Evolutionary conservation across 1,140 invertebrate species (phyloP).

Genomic region (Drosophila sp.): DNA sequence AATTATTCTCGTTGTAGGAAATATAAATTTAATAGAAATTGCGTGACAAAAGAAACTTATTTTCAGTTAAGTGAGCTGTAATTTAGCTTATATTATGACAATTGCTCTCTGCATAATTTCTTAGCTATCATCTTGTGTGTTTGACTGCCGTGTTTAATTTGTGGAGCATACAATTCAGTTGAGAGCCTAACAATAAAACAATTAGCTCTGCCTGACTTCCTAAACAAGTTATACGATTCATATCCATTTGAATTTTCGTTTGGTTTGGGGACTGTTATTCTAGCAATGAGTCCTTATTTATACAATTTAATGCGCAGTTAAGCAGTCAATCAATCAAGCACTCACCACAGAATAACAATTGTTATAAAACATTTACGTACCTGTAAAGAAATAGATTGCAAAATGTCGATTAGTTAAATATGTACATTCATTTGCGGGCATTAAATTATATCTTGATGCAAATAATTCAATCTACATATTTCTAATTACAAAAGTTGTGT

Average conservation of each 20-base stretch:
- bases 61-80: conserved; percentile 13
- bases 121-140: not conserved
- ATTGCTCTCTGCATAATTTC: conserved; percentile 1
- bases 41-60: conserved; percentile 13
- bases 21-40: conserved; percentile 5
- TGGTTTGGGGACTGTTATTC: conserved; percentile 19
- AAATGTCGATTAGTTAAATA: conserved; percentile 26
- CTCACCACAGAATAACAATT: conserved; percentile 61
- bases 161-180: conserved; percentile 34
- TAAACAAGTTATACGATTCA: not conserved
- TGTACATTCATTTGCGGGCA: conserved; percentile 14
- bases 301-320: conserved; percentile 50
- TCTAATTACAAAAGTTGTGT: not conserved
- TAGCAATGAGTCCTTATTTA: conserved; percentile 43
- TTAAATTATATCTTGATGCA: not conserved
- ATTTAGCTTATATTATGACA: conserved; percentile 3
- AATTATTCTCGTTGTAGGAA: conserved; percentile 3
- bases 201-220: conserved; percentile 20
- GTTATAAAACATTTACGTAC: conserved; percentile 49
- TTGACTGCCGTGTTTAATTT: conserved; percentile 7
- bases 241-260: conserved; percentile 26
- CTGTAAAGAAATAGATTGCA: conserved; percentile 47
- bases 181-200: conserved; percentile 14
- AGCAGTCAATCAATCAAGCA: conserved; percentile 41
- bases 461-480: not conserved